Base-by-base conservation (phyloP, 2,888 invertebrate species). In the Auanema freiburgensis region DNA sequence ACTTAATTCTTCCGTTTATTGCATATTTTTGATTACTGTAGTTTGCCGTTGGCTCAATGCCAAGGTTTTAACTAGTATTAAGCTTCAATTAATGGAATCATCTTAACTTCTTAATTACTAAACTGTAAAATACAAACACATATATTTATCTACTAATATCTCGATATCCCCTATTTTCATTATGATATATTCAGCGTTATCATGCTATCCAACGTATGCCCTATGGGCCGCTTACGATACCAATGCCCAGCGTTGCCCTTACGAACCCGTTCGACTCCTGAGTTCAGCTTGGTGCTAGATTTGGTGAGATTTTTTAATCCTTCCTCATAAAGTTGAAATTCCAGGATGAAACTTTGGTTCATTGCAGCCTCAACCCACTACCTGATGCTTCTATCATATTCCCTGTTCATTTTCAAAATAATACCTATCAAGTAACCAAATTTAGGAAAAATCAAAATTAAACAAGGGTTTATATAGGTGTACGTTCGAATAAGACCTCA, bases 371-470 rank as follows among this genome's bases (percentile, higher is more conserved):
- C 2, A 91, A 92, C 78, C 92, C 93, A 85, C 86, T 95, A 63
- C 90, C 91, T 0, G 94, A 94, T 84, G 93, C 94, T 0, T 91
- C 92, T 77, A 92, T 95, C 85, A 90, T 92, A 73, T 95, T 96
- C 85, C 93, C 93, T 0, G 94, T 95, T 42, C 87, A 87, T 62
- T 94, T 92, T 85, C 92, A 95, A 86, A 92, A 93, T 83, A 91
- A 91, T 79, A 89, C 92, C 58, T 95, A 95, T 84, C 87, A 88
- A 84, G 86, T 87, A 44, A 33, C n/a, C n/a, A 16, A 25, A 41
- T 42, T 16, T 6, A 25, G 40, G 25, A 16, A 5, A 14, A 11
- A 8, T 16, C 18, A 21, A 52, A 16, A 12, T 40, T 43, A 21
- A 23, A 33, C 25, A 43, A 40, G n/a, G n/a, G n/a, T 46, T 46